Evolutionary conservation across 2,888 invertebrate genomes (phyloP), one percentile per base, ranked within the genome.

Genomic region (Ormyrus pomaceus): DNA sequence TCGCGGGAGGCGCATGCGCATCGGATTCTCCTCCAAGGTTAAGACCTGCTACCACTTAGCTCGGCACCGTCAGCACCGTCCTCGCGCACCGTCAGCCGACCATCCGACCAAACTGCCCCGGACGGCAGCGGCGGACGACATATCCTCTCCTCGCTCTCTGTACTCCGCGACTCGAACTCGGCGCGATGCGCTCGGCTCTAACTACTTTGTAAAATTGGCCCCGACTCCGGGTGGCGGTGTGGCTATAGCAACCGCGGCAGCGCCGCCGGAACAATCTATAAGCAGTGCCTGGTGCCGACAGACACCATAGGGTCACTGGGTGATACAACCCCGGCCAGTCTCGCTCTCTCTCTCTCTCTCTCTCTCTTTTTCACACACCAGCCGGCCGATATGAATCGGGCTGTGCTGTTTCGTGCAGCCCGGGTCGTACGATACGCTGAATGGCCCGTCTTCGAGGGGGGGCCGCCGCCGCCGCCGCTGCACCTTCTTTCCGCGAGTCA

Each of bases 241-340:
- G 34, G 8, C 62, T 86, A 86, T 86, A 86, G 87, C 87, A 87
- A 86, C 87, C 51, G n/a, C 64, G 55, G 83, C 80, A 71, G 62
- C 53, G 66, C 81, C 76, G 74, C 77, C 81, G 70, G 78, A 76
- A 77, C 84, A 87, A 90, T 90, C 90, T 85, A 90, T 90, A 90
- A 88, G 79, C 87, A 75, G 90, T 88, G 73, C 89, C 89, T 87
- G 88, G 88, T 86, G 81, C 87, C 77, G 84, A 75, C 84, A 83
- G 87, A 84, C 84, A 89, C 89, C 83, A 83, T 84, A 83, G 87
- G 89, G 89, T 90, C 88, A 89, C 87, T 87, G 81, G 87, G 87
- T 87, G 84, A 87, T 34, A 34, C 34, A 34, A 34, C 34, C 34
- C 34, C 34, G 34, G 34, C 34, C 34, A 34, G 34, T n/a, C n/a